Conservation (phyloP, 2,888 invertebrate species). For the Herminia tarsipennalis region DNA sequence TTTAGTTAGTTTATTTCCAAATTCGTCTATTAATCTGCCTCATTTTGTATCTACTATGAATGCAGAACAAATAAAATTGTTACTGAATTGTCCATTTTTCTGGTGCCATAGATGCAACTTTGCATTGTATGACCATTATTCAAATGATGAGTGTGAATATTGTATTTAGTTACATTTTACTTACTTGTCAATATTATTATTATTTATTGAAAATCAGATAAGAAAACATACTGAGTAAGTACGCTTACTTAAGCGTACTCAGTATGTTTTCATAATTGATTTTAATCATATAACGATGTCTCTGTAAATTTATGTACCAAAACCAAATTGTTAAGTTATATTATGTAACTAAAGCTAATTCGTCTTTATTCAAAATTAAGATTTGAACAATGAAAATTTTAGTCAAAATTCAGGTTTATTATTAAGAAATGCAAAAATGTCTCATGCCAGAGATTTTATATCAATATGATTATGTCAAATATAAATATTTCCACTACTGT, state of each 20-base stretch:
- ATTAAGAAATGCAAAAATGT: no score
- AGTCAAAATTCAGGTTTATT: no score
- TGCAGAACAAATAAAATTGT: not conserved
- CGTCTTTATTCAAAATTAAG: no score
- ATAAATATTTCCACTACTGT: no score
- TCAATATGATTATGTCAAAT: no score
- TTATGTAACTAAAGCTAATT: not conserved
- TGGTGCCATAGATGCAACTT: conserved; percentile 3
- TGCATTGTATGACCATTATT: conserved; percentile 1
- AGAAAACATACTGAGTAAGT: no score
- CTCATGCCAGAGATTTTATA: no score
- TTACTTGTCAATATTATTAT: not conserved
- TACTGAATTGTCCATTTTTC: not conserved
- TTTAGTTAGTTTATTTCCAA: not conserved
- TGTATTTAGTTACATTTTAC: not conserved
- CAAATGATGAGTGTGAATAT: conserved; percentile 2
- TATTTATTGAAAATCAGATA: no score
- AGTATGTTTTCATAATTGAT: no score
- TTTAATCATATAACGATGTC: not conserved
- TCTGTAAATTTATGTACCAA: not conserved
- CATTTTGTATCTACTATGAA: conserved; percentile 1
- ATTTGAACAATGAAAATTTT: no score
- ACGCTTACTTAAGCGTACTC: no score
- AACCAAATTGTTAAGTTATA: not conserved
- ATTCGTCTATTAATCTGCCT: not conserved